Evolutionary conservation across 1,140 invertebrate species (phyloP).

Genomic region (Apis mellifera): DNA sequence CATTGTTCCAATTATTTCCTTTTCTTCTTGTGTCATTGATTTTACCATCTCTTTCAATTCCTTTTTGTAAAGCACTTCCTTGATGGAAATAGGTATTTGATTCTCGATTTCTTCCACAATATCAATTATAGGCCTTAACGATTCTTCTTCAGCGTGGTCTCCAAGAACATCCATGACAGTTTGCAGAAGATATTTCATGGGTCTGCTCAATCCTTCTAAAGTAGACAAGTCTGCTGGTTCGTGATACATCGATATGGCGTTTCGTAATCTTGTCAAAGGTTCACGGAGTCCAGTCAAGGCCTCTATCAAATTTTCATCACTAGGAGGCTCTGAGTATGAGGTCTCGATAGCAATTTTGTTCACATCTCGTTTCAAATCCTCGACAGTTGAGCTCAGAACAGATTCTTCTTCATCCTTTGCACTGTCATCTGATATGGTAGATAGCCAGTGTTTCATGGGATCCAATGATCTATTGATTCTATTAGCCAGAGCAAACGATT

Average conservation of each 20-base stretch:
- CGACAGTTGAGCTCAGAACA: slow-evolving; percentile 44
- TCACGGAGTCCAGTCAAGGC: slow-evolving; percentile 61
- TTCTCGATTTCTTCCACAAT: slow-evolving; percentile 67
- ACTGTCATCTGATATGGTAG: slow-evolving; percentile 50
- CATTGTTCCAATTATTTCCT: slow-evolving; percentile 15
- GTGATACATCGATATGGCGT: slow-evolving; percentile 56
- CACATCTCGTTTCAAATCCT: slow-evolving; percentile 61
- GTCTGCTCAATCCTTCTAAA: slow-evolving; percentile 56
- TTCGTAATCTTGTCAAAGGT: slow-evolving; percentile 58
- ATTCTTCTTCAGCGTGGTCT: slow-evolving; percentile 48
- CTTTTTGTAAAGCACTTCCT: slow-evolving; percentile 58
- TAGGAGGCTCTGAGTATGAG: slow-evolving; percentile 66
- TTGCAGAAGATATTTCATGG: slow-evolving; percentile 62
- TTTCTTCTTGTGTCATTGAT: slow-evolving; percentile 43
- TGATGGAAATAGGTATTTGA: slow-evolving; percentile 66
- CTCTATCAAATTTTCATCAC: slow-evolving; percentile 63
- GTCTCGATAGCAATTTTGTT: slow-evolving; percentile 64
- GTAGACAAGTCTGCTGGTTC: slow-evolving; percentile 56
- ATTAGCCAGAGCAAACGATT: slow-evolving; percentile 16
- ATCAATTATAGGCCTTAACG: slow-evolving; percentile 56
- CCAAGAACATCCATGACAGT: slow-evolving; percentile 55
- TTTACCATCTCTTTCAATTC: slow-evolving; percentile 58
- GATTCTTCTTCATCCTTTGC: slow-evolving; percentile 51
- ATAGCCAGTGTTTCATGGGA: slow-evolving; percentile 66
- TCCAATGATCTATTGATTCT: slow-evolving; percentile 55